Percentiles rank a stretch among this genome's conserved stretches.
Evolutionary conservation across 2,113 vertebrate genomes (phyloP).

Genomic region (Bubo scandiacus): DNA sequence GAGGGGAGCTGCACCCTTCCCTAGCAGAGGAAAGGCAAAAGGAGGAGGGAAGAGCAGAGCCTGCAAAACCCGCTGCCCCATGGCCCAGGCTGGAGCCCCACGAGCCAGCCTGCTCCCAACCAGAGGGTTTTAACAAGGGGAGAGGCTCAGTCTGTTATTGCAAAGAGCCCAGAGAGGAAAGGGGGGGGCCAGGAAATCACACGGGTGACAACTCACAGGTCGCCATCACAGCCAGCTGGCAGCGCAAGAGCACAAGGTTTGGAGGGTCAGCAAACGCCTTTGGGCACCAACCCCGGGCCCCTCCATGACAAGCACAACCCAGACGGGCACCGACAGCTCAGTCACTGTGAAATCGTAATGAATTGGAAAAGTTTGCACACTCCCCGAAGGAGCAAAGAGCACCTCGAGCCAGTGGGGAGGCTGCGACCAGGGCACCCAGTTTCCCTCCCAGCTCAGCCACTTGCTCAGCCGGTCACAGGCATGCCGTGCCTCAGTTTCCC

Average conservation of each 20-base stretch:
- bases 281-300: background rate
- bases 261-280: background rate
- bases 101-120: background rate
- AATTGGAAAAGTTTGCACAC: background rate
- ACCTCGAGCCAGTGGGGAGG: fast-evolving
- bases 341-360: fast-evolving
- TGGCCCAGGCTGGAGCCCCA: fast-evolving
- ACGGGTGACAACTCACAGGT: background rate
- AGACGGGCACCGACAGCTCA: fast-evolving
- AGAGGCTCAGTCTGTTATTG: background rate
- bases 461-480: background rate
- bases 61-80: background rate
- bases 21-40: background rate
- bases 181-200: background rate
- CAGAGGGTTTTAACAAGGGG: too few species aligned
- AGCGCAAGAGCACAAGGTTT: fast-evolving
- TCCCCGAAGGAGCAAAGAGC: background rate
- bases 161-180: background rate
- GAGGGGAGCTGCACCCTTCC: background rate
- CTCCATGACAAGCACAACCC: fast-evolving
- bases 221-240: background rate
- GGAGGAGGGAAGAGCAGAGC: background rate
- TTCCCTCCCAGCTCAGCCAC: background rate
- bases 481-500: background rate
- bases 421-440: background rate